Evolutionary conservation across 2,888 invertebrate genomes (phyloP), one percentile per base, ranked within the genome.

Genomic region (Thyatira batis): DNA sequence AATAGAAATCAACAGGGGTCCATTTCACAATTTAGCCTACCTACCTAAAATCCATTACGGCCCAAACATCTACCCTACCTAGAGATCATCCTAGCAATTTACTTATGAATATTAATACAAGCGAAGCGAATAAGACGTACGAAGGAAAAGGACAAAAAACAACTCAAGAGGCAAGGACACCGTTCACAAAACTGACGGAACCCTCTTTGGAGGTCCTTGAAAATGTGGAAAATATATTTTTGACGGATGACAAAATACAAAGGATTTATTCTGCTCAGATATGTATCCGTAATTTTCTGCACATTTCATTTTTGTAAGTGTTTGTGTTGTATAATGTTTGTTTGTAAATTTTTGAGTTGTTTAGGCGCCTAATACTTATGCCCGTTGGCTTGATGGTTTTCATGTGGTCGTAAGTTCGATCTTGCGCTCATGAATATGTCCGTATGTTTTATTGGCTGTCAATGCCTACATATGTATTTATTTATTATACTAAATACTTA

Each of bases 101-200:
- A 85, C 88, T 90, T 89, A 90, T 90, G 89, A 90, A 90, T 90
- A 90, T 91, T 90, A 90, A 91, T 85, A 76, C 82, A 79, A 73
- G 73, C 74, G 82, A 77, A 78, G 76, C 71, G 73, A 75, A 80
- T 72, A 78, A 78, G 73, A 74, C 62, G 66, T 67, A 74, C 73
- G 78, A 71, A 74, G 69, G 71, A 65, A 64, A 64, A 72, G 69
- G 66, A 65, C 65, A 67, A 65, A 71, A 71, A 67, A 69, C 70
- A 69, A 69, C 65, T 72, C 67, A 63, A 72, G 69, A 67, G 71
- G 61, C 67, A 65, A 69, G 73, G 73, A 85, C 88, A 80, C 87
- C 69, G 73, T 69, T 78, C 73, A 87, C 89, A 87, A 87, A 87
- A 84, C 80, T 76, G 53, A 57, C 49, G 60, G 57, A 58, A 71